Base-by-base conservation (phyloP, 2,113 vertebrate species). In the Canis aureus region DNA sequence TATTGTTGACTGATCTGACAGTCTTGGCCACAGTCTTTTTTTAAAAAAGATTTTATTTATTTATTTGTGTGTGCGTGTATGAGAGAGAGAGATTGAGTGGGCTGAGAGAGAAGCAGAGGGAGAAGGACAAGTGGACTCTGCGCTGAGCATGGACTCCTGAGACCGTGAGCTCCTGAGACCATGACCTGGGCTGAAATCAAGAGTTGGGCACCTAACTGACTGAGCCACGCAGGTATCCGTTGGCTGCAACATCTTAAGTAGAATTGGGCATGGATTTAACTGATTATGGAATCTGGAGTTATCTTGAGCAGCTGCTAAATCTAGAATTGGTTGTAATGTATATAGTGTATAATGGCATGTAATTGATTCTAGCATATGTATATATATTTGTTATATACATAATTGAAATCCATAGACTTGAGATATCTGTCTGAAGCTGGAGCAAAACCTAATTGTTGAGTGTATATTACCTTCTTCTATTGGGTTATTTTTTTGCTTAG, bases 201-300 rank as follows among this genome's bases (percentile, higher is more conserved):
- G 57, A 20, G 67, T 69, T 0, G 3, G 32, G 17, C 32, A 19
- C 32, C 2, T n/a, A 69, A 69, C 17, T n/a, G 10, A 16, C 17
- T 69, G 32, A n/a, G 67, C 17, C 67, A 19, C 67, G 32, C 8
- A 35, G 16, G 17, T 6, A 19, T 8, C 67, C 9, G 11, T 57
- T 73, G 80, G 81, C 55, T 91, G 5, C 16, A 91, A 64, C 76
- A 51, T 93, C 90, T 96, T 84, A 64, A 86, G 3, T 35, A 88
- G 32, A 60, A 16, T 64, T 94, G 87, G 51, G 4, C 79, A 57
- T 92, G 57, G 87, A 78, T 92, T 55, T 86, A 86, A 27, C 25
- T 83, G 69, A 83, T 25, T 64, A 3, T 66, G 38, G 69, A 88
- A 90, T 93, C 32, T 80, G 35, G 51, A 13, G 20, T 95, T 95